phyloP scores from a whole-genome alignment of 2,888 invertebrate species.

The Chelonus formosanus region DNA sequence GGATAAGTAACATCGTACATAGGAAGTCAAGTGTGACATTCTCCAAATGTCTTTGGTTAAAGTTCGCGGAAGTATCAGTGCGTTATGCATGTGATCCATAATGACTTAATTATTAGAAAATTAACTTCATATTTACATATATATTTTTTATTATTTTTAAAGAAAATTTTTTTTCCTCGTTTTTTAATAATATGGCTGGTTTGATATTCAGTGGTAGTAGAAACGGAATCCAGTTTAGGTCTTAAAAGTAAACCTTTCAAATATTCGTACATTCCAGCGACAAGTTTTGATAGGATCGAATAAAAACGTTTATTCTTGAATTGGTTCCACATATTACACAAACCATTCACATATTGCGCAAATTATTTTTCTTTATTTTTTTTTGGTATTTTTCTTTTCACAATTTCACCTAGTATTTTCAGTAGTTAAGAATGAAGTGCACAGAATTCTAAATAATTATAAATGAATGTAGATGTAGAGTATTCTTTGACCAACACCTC shows the following conservation, averaged over 20 bases:
- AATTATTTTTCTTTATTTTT: not conserved
- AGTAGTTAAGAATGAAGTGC: no score
- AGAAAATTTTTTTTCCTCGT: no score
- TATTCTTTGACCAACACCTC: no score
- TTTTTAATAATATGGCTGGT: no score
- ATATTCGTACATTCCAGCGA: not conserved
- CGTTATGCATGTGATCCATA: not conserved
- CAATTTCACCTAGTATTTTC: no score
- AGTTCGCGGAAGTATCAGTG: constrained; percentile 3
- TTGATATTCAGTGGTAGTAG: no score
- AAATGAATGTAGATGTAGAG: no score
- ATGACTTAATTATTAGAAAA: not conserved
- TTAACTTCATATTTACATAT: no score
- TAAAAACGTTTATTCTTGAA: not conserved
- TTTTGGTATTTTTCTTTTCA: no score
- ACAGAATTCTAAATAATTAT: no score
- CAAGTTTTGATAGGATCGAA: constrained; percentile 8
- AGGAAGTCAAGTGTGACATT: constrained; percentile 15
- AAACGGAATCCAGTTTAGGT: not conserved
- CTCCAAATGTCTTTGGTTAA: not conserved
- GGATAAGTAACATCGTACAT: not conserved
- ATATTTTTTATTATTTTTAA: no score
- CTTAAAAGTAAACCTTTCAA: not conserved
- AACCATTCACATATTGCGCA: constrained; percentile 2
- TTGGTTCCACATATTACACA: not conserved